Percentiles rank a stretch among this genome's conserved stretches.
phyloP scores from a whole-genome alignment of 2,888 invertebrate species.

The Lumbricus terrestris region DNA sequence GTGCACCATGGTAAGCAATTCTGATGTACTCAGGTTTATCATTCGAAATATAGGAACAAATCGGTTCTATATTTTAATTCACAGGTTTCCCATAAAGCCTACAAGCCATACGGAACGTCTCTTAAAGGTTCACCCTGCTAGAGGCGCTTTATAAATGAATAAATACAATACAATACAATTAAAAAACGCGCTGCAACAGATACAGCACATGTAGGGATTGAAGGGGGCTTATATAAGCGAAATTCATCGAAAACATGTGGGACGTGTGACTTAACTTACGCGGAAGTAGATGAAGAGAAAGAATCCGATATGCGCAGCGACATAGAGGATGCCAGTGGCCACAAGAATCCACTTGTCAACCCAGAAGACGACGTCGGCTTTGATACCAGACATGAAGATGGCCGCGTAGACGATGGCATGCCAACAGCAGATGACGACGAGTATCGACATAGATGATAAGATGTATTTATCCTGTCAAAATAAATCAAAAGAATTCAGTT shows the following conservation, averaged over 20 bases:
- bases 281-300: neutral
- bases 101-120: too few relatives aligned
- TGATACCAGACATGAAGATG: neutral
- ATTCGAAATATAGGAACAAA: neutral
- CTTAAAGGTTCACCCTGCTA: too few relatives aligned
- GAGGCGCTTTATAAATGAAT: too few relatives aligned
- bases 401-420: neutral
- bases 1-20: neutral
- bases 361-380: neutral
- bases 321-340: neutral
- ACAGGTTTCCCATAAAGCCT: neutral
- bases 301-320: neutral
- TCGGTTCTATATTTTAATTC: neutral
- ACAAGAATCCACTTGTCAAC: neutral
- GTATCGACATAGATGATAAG: slow-evolving; percentile 7
- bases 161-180: too few relatives aligned
- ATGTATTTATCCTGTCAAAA: neutral
- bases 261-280: neutral
- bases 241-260: neutral
- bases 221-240: neutral
- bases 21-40: neutral
- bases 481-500: neutral
- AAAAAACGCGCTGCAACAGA: too few relatives aligned
- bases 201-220: too few relatives aligned
- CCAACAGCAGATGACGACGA: neutral